These are phyloP conservation scores for Sphaeramia orbicularis DNA, from an alignment of 2,797 vertebrate genomes.

Conservation along the genomic window DNA sequence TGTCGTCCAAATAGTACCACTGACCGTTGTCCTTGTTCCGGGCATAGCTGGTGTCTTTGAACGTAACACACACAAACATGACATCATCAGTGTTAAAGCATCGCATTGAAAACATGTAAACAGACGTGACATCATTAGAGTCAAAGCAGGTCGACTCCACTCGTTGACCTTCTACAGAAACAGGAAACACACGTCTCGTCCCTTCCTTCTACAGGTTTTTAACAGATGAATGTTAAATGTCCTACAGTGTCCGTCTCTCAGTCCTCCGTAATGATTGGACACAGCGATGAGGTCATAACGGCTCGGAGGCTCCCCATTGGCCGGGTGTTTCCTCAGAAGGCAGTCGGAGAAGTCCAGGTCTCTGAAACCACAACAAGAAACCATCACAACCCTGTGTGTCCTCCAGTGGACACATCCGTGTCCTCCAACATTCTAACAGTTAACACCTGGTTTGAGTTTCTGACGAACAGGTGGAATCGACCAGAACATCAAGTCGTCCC, in stretches of 20 bases:
- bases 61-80: conserved; percentile 10
- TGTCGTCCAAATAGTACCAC: conserved; percentile 95
- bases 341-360: conserved; percentile 89
- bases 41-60: conserved; percentile 90
- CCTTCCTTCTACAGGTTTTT: too few relatives aligned
- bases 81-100: not conserved
- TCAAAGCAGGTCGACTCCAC: too few relatives aligned
- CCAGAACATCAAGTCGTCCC: too few relatives aligned
- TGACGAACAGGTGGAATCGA: too few relatives aligned
- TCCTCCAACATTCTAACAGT: too few relatives aligned
- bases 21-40: conserved; percentile 90
- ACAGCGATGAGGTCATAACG: conserved; percentile 92
- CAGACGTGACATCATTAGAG: too few relatives aligned
- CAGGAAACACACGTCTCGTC: too few relatives aligned
- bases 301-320: conserved; percentile 83
- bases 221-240: too few relatives aligned
- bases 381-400: not conserved
- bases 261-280: conserved; percentile 92
- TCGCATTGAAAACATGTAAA: too few relatives aligned
- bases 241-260: conserved; percentile 92
- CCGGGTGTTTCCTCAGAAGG: conserved; percentile 85
- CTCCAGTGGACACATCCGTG: too few relatives aligned
- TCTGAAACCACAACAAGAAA: conserved; percentile 68
- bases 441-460: too few relatives aligned
- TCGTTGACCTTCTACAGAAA: too few relatives aligned